phyloP scores from a whole-genome alignment of 2,797 vertebrate species.

The Diplodus sargus region DNA sequence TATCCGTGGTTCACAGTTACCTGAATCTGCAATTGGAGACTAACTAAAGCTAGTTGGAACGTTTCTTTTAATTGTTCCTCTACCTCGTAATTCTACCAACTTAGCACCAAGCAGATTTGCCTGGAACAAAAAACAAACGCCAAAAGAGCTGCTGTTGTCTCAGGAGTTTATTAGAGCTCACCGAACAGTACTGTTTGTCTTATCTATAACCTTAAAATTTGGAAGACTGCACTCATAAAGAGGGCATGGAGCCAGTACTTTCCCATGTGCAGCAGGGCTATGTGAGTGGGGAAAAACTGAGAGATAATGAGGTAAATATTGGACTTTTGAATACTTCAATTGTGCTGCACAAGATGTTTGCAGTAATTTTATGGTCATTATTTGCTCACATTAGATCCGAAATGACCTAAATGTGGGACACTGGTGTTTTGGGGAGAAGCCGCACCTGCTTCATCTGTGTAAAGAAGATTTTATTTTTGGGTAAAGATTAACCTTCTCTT shows the following conservation, averaged over 20 bases:
- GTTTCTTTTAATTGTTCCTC: not conserved
- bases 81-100: not conserved
- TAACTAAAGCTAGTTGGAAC: not conserved
- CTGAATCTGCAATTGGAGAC: no score
- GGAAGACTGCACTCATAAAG: not conserved
- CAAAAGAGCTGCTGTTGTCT: not conserved
- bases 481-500: slow-evolving; percentile 14
- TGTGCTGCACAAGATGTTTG: slow-evolving; percentile 70
- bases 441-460: slow-evolving; percentile 26
- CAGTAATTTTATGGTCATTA: slow-evolving; percentile 65
- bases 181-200: not conserved
- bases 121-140: not conserved
- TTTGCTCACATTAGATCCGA: slow-evolving; percentile 67
- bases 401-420: slow-evolving; percentile 62
- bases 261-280: slow-evolving; percentile 3
- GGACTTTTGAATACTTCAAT: slow-evolving; percentile 61
- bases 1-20: no score
- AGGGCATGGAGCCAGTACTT: not conserved
- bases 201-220: not conserved
- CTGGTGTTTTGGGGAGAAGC: slow-evolving; percentile 33
- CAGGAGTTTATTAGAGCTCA: slow-evolving; percentile 13
- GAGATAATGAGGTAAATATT: slow-evolving; percentile 78
- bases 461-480: slow-evolving; percentile 11
- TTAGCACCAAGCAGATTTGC: not conserved
- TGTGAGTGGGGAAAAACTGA: slow-evolving; percentile 4